These are phyloP conservation scores for Brachymystax lenok DNA, from an alignment of 2,797 vertebrate species.

Conservation along the genomic window DNA sequence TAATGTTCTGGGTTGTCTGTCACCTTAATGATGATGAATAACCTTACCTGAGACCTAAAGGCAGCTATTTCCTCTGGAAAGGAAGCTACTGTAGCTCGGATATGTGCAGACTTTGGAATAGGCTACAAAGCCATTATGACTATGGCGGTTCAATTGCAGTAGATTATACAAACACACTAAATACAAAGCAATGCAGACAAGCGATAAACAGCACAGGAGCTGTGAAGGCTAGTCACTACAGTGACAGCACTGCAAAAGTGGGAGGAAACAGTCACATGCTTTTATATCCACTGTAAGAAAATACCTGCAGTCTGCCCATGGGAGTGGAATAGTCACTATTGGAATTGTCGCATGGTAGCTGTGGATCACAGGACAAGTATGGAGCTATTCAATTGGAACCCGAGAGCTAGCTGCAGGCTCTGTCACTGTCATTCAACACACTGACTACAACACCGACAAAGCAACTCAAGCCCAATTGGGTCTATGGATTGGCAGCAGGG, in stretches of 20 bases:
- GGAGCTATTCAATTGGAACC: neutral
- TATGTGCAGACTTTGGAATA: neutral
- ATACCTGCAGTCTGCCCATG: neutral
- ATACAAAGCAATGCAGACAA: constrained; percentile 7
- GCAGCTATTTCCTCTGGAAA: no score
- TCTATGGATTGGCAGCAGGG: neutral
- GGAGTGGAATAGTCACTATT: neutral
- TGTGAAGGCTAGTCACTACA: constrained; percentile 3
- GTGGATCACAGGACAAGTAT: neutral
- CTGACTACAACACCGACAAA: neutral
- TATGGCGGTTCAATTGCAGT: neutral
- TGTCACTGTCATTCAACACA: neutral
- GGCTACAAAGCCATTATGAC: neutral
- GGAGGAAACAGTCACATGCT: neutral
- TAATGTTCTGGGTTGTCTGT: no score
- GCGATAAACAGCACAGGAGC: neutral
- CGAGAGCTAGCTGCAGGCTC: neutral
- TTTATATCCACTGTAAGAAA: neutral
- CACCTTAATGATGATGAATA: neutral
- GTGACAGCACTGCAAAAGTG: constrained; percentile 17
- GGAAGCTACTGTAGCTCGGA: neutral
- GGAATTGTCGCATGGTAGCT: neutral
- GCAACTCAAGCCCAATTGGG: neutral
- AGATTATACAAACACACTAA: neutral
- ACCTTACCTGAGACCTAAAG: neutral